Conservation (phyloP, 2,888 invertebrate genomes). For the Myopa testacea region DNA sequence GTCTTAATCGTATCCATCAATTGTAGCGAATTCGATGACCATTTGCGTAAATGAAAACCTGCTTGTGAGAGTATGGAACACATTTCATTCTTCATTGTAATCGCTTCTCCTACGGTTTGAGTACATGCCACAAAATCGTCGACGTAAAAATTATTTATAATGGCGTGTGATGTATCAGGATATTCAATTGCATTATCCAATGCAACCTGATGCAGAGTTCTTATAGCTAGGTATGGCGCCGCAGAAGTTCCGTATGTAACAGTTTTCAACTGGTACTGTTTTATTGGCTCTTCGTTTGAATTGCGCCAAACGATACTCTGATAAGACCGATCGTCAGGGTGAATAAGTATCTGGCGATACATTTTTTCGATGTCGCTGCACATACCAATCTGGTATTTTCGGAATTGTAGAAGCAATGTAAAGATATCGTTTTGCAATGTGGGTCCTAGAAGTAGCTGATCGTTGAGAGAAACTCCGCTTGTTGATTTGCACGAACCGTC, state of each 20-base stretch:
- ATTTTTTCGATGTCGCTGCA: neutral
- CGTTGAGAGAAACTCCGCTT: neutral
- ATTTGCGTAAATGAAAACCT: slow-evolving; percentile 22
- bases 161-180: neutral
- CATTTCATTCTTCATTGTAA: neutral
- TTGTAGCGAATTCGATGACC: slow-evolving; percentile 19
- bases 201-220: slow-evolving; percentile 9
- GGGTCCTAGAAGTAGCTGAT: neutral
- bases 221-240: slow-evolving; percentile 29
- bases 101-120: neutral
- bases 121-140: neutral
- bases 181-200: neutral
- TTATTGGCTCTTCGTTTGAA: neutral
- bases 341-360: neutral
- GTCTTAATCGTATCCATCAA: slow-evolving; percentile 16
- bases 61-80: neutral
- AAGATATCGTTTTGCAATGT: neutral
- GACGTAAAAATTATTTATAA: neutral
- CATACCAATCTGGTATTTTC: neutral
- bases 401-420: neutral
- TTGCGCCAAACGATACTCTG: neutral
- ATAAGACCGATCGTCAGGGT: neutral
- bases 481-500: neutral
- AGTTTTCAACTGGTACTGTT: neutral
- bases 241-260: slow-evolving; percentile 29